Conservation (phyloP, 2,113 vertebrate genomes). For the Cyprinodon variegatus region DNA sequence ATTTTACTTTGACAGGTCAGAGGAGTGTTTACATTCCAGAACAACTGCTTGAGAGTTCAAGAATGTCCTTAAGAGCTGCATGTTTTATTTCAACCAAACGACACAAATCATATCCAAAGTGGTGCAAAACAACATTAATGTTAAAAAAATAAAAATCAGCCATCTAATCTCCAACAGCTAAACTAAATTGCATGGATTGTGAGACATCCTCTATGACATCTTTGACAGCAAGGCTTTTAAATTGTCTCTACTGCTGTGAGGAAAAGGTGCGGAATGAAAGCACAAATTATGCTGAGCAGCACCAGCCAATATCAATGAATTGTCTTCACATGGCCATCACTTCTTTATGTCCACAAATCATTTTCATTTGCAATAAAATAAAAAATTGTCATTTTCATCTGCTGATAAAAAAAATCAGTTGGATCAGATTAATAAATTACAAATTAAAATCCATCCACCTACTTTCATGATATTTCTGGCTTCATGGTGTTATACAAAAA, state of each 20-base stretch:
- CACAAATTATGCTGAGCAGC: conserved; percentile 27
- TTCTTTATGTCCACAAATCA: background rate
- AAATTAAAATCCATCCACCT: background rate
- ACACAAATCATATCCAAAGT: conserved; percentile 5
- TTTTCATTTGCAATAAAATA: background rate
- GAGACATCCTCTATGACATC: conserved; percentile 20
- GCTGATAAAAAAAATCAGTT: background rate
- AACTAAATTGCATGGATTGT: conserved; percentile 3
- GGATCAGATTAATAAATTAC: background rate
- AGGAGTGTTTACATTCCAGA: conserved; percentile 14
- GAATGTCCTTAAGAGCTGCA: background rate
- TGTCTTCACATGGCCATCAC: background rate
- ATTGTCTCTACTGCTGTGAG: conserved; percentile 8
- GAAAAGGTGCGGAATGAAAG: conserved; percentile 1
- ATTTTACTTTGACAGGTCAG: conserved; percentile 16
- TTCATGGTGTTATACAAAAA: background rate
- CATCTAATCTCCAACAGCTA: background rate
- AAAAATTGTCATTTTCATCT: background rate
- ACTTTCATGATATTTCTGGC: background rate
- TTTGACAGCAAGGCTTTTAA: conserved; percentile 26
- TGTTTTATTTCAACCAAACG: conserved; percentile 24
- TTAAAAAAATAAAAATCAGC: background rate
- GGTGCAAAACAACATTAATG: conserved; percentile 2
- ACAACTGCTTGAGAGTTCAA: conserved; percentile 1
- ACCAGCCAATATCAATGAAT: conserved; percentile 10